These are phyloP conservation scores for Mycetomoellerius zeteki DNA, from an alignment of 1,140 invertebrate species.

Conservation along the genomic window DNA sequence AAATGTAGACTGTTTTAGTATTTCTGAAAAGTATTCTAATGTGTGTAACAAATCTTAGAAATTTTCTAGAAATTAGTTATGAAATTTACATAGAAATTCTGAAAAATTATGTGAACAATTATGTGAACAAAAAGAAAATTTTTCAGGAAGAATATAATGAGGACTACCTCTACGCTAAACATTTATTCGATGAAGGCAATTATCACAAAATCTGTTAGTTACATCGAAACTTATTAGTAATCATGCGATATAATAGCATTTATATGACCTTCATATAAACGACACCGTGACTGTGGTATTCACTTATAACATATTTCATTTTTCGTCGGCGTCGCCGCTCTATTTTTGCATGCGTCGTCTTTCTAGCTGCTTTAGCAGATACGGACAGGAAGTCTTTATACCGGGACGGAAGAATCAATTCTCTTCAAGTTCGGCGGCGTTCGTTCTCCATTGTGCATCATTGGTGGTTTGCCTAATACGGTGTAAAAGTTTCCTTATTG, in stretches of 20 bases:
- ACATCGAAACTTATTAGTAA: neutral
- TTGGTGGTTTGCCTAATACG: constrained; percentile 15
- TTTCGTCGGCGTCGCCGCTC: constrained; percentile 78
- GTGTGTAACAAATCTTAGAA: too few relatives aligned
- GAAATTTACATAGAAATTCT: too few relatives aligned
- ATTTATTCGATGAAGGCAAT: neutral
- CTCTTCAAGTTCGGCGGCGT: constrained; percentile 79
- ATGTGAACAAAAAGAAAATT: too few relatives aligned
- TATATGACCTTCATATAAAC: constrained; percentile 52
- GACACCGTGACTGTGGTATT: constrained; percentile 40
- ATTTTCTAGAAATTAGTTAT: too few relatives aligned
- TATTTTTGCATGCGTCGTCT: constrained; percentile 80
- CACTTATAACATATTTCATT: constrained; percentile 86
- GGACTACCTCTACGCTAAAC: neutral
- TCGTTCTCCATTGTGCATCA: constrained; percentile 63
- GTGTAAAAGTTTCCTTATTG: constrained; percentile 65
- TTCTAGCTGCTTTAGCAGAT: constrained; percentile 84
- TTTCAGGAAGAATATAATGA: too few relatives aligned
- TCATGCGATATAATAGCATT: constrained; percentile 38
- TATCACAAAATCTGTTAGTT: neutral
- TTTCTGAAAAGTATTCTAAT: too few relatives aligned
- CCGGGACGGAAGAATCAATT: constrained; percentile 74
- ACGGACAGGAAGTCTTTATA: constrained; percentile 80
- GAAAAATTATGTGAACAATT: too few relatives aligned
- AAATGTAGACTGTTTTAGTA: too few relatives aligned